Base-by-base conservation (phyloP, 2,113 vertebrate species). In the Colistium nudipinnis region DNA sequence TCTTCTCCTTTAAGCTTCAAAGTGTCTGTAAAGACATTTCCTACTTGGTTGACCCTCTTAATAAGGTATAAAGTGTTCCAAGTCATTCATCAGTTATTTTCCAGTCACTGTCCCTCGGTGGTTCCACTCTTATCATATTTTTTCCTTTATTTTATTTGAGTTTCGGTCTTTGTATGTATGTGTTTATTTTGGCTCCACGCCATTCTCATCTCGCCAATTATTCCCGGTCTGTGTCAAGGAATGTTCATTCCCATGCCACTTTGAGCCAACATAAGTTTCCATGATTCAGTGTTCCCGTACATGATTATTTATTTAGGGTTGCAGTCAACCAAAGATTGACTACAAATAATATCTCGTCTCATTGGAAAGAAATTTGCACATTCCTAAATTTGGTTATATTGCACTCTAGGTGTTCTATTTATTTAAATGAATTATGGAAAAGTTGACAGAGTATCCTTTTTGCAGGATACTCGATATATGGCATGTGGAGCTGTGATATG, bases 11-110 rank as follows among this genome's bases (percentile, higher is more conserved):
- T 63, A 91, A 91, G 90, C 92, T 93, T 91, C 93, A 94, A 84
- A 92, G 89, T 87, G 91, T 92, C 83, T 92, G 91, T 91, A 93
- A 92, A 92, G 92, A 94, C 81, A 88, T 92, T 81, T 94, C 91
- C 87, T 92, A 92, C 87, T 83, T 94, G 91, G 92, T 93, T 80
- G 93, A 94, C 74, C 89, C 91, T 19, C 92, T 91, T 43, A 93
- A 91, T 86, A 94, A 94, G 92, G 93, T 94, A 93, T 79, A 75
- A 47, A 45, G 20, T 60, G 28, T 54, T 38, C 17, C 47, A n/a
- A 16, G 14, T 77, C 63, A 48, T 55, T 66, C 22, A 6, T 59
- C 68, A 38, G 27, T 51, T 78, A 22, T 20, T 13, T 71, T 70
- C n/a, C n/a, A n/a, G 14, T 30, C 43, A 65, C 25, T 64, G 38